Percentiles rank a stretch among this genome's conserved stretches.
Conservation (phyloP, 2,797 vertebrate species). For the Phyllotis vaccarum region DNA sequence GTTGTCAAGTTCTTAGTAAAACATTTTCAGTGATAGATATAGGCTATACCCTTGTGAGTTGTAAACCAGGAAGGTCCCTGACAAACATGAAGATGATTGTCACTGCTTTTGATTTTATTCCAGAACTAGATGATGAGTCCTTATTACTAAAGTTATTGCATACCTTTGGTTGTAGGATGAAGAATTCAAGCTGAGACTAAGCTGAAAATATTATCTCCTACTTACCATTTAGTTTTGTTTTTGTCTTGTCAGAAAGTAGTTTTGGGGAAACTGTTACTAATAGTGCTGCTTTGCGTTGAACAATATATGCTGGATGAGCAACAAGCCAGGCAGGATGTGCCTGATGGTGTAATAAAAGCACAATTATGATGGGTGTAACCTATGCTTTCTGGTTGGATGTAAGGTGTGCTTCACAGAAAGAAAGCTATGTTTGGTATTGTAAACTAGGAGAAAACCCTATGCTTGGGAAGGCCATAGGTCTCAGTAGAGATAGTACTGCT, state of each 20-base stretch:
- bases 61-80: background rate
- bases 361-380: background rate
- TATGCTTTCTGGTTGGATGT: background rate
- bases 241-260: background rate
- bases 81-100: background rate
- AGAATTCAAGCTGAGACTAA: background rate
- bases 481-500: background rate
- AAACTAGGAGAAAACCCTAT: background rate
- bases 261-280: background rate
- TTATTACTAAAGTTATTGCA: background rate
- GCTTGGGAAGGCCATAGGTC: background rate
- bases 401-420: background rate
- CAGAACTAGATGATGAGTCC: background rate
- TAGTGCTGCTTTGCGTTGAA: background rate
- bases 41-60: background rate
- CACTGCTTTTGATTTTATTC: background rate
- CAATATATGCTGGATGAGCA: background rate
- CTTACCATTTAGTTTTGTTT: background rate
- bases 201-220: background rate
- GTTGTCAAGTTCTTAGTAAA: background rate
- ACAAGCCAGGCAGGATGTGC: background rate
- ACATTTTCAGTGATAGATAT: background rate
- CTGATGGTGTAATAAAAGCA: background rate
- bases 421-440: background rate
- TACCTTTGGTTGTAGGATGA: background rate